These are phyloP conservation scores for Crotalus horridus DNA, from an alignment of 2,113 vertebrate species.

Conservation along the genomic window DNA sequence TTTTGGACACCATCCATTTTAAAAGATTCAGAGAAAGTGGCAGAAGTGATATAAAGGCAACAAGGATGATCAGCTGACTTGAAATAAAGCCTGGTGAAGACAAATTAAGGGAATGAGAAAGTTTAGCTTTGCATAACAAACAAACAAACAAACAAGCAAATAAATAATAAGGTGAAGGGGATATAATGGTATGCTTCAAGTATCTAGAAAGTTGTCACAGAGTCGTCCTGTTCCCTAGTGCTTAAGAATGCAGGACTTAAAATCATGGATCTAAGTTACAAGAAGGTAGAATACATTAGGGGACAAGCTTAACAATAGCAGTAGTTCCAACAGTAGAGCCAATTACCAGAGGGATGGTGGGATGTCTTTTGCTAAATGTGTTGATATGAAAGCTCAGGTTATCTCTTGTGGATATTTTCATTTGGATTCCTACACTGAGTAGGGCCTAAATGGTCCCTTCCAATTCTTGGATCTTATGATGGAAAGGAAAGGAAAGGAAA, in stretches of 20 bases:
- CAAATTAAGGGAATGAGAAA: neutral
- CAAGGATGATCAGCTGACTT: neutral
- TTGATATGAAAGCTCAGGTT: neutral
- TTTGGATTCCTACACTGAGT: neutral
- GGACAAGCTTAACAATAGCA: neutral
- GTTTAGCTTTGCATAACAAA: neutral
- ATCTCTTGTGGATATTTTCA: neutral
- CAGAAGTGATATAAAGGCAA: neutral
- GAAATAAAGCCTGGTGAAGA: neutral
- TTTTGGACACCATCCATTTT: neutral
- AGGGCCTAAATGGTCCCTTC: neutral
- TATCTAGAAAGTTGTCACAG: neutral
- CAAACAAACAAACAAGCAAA: no score
- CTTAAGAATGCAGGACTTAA: neutral
- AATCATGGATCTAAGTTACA: neutral
- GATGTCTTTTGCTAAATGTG: neutral
- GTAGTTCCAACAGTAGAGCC: neutral
- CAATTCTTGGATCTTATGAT: neutral
- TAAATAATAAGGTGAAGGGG: neutral
- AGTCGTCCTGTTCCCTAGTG: neutral
- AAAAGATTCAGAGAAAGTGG: neutral
- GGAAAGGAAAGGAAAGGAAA: no score
- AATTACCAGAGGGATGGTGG: neutral
- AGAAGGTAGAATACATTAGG: neutral
- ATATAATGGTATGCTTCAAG: neutral